A percentile compares a stretch with the other conserved stretches of the same genome.
These are phyloP conservation scores for Phalacrocorax aristotelis DNA, from an alignment of 2,113 vertebrate species.

Conservation along the genomic window DNA sequence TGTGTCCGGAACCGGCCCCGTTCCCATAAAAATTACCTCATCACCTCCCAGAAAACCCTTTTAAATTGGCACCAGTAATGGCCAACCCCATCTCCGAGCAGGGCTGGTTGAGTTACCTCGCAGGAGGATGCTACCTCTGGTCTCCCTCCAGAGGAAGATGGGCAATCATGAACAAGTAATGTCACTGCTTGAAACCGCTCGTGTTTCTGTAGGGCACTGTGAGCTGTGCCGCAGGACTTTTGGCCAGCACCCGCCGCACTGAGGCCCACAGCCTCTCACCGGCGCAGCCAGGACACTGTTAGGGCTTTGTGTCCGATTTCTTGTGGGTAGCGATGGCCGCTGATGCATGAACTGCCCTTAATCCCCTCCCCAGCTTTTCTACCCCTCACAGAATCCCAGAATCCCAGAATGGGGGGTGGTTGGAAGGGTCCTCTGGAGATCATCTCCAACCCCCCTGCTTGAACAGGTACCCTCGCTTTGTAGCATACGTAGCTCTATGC, in stretches of 20 bases:
- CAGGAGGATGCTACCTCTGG: background rate
- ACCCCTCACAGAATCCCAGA: too few relatives aligned
- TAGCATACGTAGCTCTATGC: background rate
- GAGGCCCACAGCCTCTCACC: background rate
- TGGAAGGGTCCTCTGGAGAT: too few relatives aligned
- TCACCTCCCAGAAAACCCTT: background rate
- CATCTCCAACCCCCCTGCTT: too few relatives aligned
- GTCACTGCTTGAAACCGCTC: background rate
- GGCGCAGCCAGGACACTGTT: fast-evolving
- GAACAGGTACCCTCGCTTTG: background rate
- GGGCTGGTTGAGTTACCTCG: background rate
- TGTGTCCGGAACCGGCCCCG: fast-evolving
- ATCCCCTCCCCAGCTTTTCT: background rate
- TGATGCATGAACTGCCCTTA: too few relatives aligned
- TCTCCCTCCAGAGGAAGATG: background rate
- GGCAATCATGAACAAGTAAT: background rate
- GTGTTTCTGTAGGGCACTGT: background rate
- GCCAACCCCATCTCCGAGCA: background rate
- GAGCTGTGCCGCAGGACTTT: background rate
- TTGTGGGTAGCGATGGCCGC: background rate
- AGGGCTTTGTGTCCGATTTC: background rate
- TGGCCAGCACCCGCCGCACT: fast-evolving
- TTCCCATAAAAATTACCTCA: background rate
- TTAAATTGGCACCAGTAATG: background rate
- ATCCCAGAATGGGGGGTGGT: too few relatives aligned